Base-by-base conservation (phyloP, 2,797 vertebrate genomes). In the Melanotaenia trifasciata region DNA sequence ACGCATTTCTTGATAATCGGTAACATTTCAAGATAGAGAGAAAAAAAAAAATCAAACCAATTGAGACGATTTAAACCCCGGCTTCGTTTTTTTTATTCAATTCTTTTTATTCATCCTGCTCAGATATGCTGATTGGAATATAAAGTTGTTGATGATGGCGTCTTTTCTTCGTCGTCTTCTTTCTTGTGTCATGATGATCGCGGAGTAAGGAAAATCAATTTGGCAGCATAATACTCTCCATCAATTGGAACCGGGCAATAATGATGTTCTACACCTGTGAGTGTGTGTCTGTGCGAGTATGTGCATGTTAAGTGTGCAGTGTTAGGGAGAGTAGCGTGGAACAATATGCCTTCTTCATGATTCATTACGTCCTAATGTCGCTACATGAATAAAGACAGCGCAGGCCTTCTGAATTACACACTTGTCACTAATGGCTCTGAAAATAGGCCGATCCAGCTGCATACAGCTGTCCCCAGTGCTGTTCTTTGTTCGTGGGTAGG, bases 211-310 rank as follows among this genome's bases (percentile, higher is more conserved):
- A 80, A 80, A 91, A 91, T 92, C 91, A 90, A 92, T 94, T 93
- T 92, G 89, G 79, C 67, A 16, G 82, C n/a, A 88, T 92, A 92
- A 90, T 91, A 74, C 85, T 90, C 89, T 84, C 85, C 89, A 93
- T 93, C 92, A 91, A 83, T 84, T 76, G 86, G 76, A 79, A 50
- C 81, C 61, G 76, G 74, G 74, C 7, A 64, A 87, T 92, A 93
- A 93, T 93, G 89, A 93, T 92, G 89, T 92, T 89, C 79, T 89
- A 90, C 88, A 91, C 91, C 90, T 92, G 90, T 18, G 79, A 40
- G 84, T 61, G 70, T 40, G 84, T 33, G 72, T 35, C 14, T 26
- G 57, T 12, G 65, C 9, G 66, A 14, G 72, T 26, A 78, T 60
- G 76, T 51, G 70, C 58, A 70, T 28, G 80, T 58, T 65, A 78